Evolutionary conservation across 2,888 invertebrate species (phyloP).

Genomic region (Myopa testacea): DNA sequence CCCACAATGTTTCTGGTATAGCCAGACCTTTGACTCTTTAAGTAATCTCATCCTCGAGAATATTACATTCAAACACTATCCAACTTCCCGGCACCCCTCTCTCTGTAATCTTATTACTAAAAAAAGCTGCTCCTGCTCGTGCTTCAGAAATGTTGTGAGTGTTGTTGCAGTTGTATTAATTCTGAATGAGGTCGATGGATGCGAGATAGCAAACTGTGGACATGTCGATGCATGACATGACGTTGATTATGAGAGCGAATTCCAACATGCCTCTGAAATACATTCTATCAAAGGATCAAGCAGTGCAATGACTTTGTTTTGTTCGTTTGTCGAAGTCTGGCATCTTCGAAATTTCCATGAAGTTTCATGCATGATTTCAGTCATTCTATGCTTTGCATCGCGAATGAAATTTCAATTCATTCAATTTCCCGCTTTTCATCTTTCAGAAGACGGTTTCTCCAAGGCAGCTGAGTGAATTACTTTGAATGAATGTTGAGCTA

Average conservation of each 20-base stretch:
- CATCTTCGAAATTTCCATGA: background rate
- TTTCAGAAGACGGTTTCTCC: background rate
- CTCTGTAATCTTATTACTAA: background rate
- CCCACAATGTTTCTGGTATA: too few relatives aligned
- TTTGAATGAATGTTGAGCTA: background rate
- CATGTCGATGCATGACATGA: background rate
- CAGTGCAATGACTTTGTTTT: background rate
- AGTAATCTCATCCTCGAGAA: slow-evolving; percentile 8
- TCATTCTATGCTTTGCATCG: background rate
- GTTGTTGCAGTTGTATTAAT: slow-evolving; percentile 21
- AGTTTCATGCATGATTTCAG: background rate
- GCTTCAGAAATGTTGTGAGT: background rate
- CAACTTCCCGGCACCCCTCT: background rate
- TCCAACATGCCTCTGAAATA: background rate
- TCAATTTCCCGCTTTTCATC: background rate
- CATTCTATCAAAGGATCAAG: background rate
- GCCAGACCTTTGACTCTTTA: slow-evolving; percentile 10
- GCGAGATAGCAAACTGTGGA: background rate
- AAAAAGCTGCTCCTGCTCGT: background rate
- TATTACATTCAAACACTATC: background rate
- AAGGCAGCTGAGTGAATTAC: background rate
- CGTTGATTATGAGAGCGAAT: background rate
- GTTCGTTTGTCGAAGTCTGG: background rate
- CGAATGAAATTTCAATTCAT: background rate
- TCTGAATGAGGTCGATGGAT: slow-evolving; percentile 16